Evolutionary conservation across 2,797 vertebrate species (phyloP), one percentile per base, ranked within the genome.

Genomic region (Anguilla megastoma): DNA sequence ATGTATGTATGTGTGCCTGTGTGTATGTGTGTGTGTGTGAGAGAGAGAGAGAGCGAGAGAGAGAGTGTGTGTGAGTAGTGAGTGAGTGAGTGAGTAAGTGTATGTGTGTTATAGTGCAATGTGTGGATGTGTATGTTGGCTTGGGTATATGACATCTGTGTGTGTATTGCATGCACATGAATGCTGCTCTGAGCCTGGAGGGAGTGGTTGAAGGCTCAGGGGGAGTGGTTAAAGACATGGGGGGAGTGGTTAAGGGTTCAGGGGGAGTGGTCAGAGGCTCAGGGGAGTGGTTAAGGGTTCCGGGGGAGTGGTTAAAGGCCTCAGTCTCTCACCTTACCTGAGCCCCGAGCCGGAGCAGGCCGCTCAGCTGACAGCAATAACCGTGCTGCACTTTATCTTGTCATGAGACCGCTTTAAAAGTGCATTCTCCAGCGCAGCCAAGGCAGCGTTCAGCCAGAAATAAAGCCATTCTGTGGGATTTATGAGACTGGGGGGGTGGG

Each of bases 401-500:
- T 86, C 79, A 54, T 85, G 45, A 86, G 85, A 89, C 83, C 27
- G 6, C 30, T 60, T 79, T 85, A 87, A 83, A 83, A 60, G 1
- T 48, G n/a, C n/a, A 41, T 89, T 84, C 41, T 80, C 41, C 56
- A 58, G 45, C 63, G 21, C 12, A 50, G 74, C 69, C 69, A 58
- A 86, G 30, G 71, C 14, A 76, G 50, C 56, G 7, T 1, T 93
- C 92, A 91, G 90, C 91, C 94, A 94, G 93, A 94, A 94, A 93
- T 93, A 94, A 94, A 93, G 89, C 85, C 92, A 93, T 93, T 91
- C 93, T 89, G 91, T 93, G 92, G 92, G 95, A 95, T 94, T 94
- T 92, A 89, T 89, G 86, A 1, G 0, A 85, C 41, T 87, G 88
- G 79, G 90, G 88, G 54, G 87, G 87, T 76, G 90, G 88, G 87